A percentile compares a stretch with the other conserved stretches of the same genome.
phyloP scores from a whole-genome alignment of 2,888 invertebrate species.

The Tinea trinotella region DNA sequence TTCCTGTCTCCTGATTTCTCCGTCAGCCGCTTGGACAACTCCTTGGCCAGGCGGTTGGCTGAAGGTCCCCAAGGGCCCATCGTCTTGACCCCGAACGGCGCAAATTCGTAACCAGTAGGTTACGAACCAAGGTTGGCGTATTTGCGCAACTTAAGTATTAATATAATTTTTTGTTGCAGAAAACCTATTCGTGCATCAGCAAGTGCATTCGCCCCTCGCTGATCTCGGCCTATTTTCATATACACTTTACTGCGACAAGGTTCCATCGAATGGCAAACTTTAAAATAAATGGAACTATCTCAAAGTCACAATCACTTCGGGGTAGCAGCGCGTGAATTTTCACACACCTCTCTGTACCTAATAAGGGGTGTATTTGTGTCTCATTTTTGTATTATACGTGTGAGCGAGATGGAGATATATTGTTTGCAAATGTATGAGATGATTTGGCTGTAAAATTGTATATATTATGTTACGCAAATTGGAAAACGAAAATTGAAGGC shows the following conservation, averaged over 20 bases:
- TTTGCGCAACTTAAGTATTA: not conserved
- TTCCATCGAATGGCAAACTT: not conserved
- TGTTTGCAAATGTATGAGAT: not conserved
- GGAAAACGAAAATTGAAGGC: not conserved
- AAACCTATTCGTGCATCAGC: not conserved
- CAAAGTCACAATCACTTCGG: not conserved
- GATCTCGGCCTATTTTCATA: slow-evolving; percentile 1
- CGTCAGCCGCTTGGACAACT: too few species aligned
- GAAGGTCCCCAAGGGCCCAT: too few species aligned
- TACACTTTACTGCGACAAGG: not conserved
- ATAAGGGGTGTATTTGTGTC: not conserved
- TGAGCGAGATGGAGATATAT: not conserved
- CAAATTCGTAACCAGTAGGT: too few species aligned
- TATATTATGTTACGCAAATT: not conserved
- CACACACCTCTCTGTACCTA: not conserved
- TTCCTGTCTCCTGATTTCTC: too few species aligned
- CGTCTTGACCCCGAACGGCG: too few species aligned
- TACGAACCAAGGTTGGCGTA: too few species aligned
- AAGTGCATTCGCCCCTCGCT: slow-evolving; percentile 2
- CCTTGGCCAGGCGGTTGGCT: too few species aligned
- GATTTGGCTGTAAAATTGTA: not conserved
- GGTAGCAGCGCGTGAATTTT: not conserved
- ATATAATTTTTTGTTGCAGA: slow-evolving; percentile 4
- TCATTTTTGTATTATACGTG: not conserved
- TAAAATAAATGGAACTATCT: not conserved